phyloP scores from a whole-genome alignment of 1,140 invertebrate genomes.

The Oedothorax gibbosus region DNA sequence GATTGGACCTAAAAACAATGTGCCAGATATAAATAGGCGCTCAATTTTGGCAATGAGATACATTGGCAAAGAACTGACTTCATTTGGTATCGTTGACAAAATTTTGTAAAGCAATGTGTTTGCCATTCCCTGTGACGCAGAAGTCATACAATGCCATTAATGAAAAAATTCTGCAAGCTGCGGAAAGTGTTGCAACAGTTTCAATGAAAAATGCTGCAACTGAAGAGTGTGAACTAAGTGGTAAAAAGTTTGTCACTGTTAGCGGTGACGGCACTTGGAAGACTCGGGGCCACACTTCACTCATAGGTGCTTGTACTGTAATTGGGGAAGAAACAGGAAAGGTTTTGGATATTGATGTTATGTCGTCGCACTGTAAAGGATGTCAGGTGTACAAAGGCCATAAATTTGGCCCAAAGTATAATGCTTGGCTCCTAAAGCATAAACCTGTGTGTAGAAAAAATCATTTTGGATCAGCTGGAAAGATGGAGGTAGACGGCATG shows the following conservation, averaged over 20 bases:
- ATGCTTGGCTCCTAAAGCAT: background rate
- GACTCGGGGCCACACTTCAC: background rate
- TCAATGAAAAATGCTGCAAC: too few species aligned
- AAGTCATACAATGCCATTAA: background rate
- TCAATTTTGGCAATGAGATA: background rate
- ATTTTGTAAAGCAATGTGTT: background rate
- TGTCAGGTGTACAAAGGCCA: background rate
- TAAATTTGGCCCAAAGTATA: background rate
- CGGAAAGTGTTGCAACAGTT: too few species aligned
- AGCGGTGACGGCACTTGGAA: too few species aligned
- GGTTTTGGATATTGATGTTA: background rate
- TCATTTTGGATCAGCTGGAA: background rate
- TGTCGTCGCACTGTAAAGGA: conserved; percentile 2
- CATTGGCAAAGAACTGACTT: too few species aligned
- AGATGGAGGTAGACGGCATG: conserved; percentile 12
- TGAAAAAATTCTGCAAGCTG: background rate
- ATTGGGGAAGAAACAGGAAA: background rate
- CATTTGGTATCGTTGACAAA: background rate
- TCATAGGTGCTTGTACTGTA: background rate
- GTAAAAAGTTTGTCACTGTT: too few species aligned
- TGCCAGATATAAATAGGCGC: background rate
- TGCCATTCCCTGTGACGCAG: background rate
- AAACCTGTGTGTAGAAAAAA: background rate
- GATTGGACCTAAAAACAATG: background rate
- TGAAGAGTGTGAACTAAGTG: too few species aligned